These are phyloP conservation scores for Eupelmus urozonus DNA, from an alignment of 2,888 invertebrate species.

Conservation along the genomic window DNA sequence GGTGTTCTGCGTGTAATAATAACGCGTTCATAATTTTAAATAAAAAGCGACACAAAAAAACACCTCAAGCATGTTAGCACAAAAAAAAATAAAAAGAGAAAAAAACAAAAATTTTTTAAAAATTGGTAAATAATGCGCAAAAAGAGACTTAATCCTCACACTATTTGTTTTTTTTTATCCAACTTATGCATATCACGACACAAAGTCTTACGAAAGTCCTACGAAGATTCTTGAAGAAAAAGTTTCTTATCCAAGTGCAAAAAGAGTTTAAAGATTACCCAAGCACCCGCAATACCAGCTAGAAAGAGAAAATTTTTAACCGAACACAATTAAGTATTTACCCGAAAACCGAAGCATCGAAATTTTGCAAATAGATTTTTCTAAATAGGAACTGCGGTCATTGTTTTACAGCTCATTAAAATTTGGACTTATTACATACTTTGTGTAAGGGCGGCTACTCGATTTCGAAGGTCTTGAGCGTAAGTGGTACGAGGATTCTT, in stretches of 20 bases:
- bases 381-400: background rate
- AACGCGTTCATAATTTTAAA: constrained; percentile 25
- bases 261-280: constrained; percentile 47
- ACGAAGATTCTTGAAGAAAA: constrained; percentile 32
- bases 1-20: constrained; percentile 46
- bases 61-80: constrained; percentile 57
- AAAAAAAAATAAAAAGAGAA: constrained; percentile 38
- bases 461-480: constrained; percentile 78
- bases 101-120: constrained; percentile 24
- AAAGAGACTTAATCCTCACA: constrained; percentile 7
- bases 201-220: constrained; percentile 35
- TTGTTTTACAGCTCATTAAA: constrained; percentile 10
- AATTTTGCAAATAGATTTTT: constrained; percentile 9
- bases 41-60: constrained; percentile 46
- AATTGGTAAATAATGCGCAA: constrained; percentile 14
- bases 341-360: constrained; percentile 35
- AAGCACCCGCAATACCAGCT: constrained; percentile 54
- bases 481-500: constrained; percentile 77
- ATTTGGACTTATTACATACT: constrained; percentile 75
- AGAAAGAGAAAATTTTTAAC: constrained; percentile 38
- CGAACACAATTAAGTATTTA: constrained; percentile 17
- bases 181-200: constrained; percentile 11
- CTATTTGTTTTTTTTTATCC: constrained; percentile 1
- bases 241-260: constrained; percentile 36
- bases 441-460: constrained; percentile 77